Percentiles rank a stretch among this genome's conserved stretches.
phyloP scores from a whole-genome alignment of 2,888 invertebrate species.

The Ophion slaviceki region DNA sequence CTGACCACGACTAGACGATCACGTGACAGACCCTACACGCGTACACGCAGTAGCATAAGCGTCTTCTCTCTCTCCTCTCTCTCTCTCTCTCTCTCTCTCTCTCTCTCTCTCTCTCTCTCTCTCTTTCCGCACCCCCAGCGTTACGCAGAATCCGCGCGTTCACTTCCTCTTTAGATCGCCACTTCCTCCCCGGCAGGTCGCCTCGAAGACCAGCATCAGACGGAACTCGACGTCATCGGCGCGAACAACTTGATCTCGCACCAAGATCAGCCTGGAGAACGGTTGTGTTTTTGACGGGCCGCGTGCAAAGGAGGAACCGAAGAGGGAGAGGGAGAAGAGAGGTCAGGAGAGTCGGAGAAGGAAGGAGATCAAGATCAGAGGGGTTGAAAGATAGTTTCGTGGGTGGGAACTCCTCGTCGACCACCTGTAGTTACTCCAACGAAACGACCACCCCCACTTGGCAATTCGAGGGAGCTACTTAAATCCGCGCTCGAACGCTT shows the following conservation, averaged over 20 bases:
- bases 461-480: constrained; percentile 20
- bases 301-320: neutral
- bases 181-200: constrained; percentile 60
- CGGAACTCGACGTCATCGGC: constrained; percentile 9
- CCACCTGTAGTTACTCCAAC: constrained; percentile 80
- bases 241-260: constrained; percentile 22
- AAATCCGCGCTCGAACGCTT: constrained; percentile 17
- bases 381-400: constrained; percentile 44
- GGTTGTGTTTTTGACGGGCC: neutral
- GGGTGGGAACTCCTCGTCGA: constrained; percentile 75
- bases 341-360: neutral
- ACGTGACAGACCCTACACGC: constrained; percentile 31
- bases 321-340: constrained; percentile 45
- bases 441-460: constrained; percentile 44
- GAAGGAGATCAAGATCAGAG: constrained; percentile 29
- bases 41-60: constrained; percentile 24
- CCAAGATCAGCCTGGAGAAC: neutral
- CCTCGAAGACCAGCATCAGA: constrained; percentile 53
- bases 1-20: constrained; percentile 53
- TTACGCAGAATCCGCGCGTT: constrained; percentile 63
- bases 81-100: constrained; percentile 10
- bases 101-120: constrained; percentile 15
- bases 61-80: neutral
- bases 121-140: constrained; percentile 14
- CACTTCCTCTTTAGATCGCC: constrained; percentile 62